Base-by-base conservation (phyloP, 2,888 invertebrate genomes). In the Lottia scabra region DNA sequence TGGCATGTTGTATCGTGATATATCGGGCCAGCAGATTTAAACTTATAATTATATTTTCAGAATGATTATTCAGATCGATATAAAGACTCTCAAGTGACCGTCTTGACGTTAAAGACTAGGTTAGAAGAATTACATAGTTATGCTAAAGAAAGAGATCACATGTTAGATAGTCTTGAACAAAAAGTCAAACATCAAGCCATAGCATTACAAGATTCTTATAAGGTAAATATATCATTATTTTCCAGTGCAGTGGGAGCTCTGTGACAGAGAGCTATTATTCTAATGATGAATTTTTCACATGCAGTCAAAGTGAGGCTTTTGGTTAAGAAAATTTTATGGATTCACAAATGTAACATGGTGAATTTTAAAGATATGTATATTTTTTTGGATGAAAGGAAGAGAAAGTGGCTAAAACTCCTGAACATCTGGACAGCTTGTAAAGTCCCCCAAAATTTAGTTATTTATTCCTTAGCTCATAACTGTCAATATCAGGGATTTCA, bases 81-180 rank as follows among this genome's bases (percentile, higher is more conserved):
- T 67, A 80, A 81, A 27, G 81, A 83, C 30, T 76, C 84, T 1
- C 83, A 86, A 77, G 75, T 78, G 5, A 81, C 80, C 71, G 78
- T 83, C 13, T 73, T 81, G 27, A 81, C 79, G 15, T 80, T 84
- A 63, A 73, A 79, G 65, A 80, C 78, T 30, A 81, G 82, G 44
- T 79, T 85, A 48, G 85, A 85, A 68, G 84, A 85, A 64, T 67
- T 86, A 5, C 81, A 80, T 78, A 73, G 73, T 15, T 78, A 79
- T 62, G 75, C 73, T 67, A 78, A 81, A 27, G 82, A 84, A 66
- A 77, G 80, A 23, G 84, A 85, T 63, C 77, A 78, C 48, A 65
- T 77, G 45, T 70, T 79, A 2, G 73, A 79, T 45, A 80, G 83
- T 27, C 76, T 84, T 15, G 81, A 84, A 56, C 68, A 74, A 43